Evolutionary conservation across 2,113 vertebrate genomes (phyloP).

Genomic region (Catharus minimus): DNA sequence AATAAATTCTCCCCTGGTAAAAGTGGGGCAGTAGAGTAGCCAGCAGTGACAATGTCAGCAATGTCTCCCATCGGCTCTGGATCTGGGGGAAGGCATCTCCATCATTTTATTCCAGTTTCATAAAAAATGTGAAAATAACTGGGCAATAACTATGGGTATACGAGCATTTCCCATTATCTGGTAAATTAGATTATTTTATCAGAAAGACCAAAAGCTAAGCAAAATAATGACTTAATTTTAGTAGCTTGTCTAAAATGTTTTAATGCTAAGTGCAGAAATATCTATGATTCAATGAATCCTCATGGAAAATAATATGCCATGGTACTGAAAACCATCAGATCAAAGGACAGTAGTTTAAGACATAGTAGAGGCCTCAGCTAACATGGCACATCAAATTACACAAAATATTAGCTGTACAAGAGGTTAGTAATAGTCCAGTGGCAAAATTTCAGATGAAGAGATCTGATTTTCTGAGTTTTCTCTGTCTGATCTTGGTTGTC

Average conservation of each 20-base stretch:
- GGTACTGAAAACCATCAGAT: not conserved
- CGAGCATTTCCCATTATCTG: not conserved
- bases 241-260: not conserved
- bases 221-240: not conserved
- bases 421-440: not conserved
- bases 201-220: not conserved
- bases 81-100: not conserved
- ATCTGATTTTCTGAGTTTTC: not conserved
- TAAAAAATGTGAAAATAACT: not conserved
- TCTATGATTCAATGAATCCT: not conserved
- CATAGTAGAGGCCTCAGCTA: not conserved
- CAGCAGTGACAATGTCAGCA: not conserved
- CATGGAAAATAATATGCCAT: not conserved
- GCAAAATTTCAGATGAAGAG: not conserved
- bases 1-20: not conserved
- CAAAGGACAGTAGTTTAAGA: not conserved
- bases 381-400: not conserved
- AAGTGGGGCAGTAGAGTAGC: not conserved
- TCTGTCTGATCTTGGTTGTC: not conserved
- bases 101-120: not conserved
- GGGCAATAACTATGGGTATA: not conserved
- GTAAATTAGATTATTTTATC: not conserved
- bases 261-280: not conserved
- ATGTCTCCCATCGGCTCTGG: not conserved
- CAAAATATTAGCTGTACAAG: not conserved